Base-by-base conservation (phyloP, 2,888 invertebrate species). In the Athripsodes cinereus region DNA sequence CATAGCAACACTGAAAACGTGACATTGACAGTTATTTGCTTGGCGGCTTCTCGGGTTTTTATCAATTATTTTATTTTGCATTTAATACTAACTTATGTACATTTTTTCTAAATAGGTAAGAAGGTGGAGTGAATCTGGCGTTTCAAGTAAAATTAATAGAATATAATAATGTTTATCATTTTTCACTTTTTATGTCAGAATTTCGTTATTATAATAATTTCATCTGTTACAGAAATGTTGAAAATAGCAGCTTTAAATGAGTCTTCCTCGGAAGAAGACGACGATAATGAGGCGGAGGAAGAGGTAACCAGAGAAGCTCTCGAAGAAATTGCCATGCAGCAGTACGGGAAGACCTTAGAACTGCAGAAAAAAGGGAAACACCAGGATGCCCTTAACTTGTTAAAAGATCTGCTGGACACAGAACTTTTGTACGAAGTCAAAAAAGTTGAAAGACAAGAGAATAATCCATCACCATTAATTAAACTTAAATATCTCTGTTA, bases 401-500 rank as follows among this genome's bases (percentile, higher is more conserved):
- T 92, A 22, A 80, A 80, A 66, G 83, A 87, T 67, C 75, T 93
- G 13, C 68, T 86, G 22, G 80, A 84, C 56, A 84, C 84, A 1
- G 81, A 84, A 67, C 67, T 85, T 16, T 68, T 86, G 11, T 76
- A 81, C 59, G 79, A 82, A 65, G 78, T 85, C 6, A 74, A 78
- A 57, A 75, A 78, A 61, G 71, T 78, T 1, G 78, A 79, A 66
- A 70, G 75, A 59, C 76, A 78, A 22, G 80, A 81, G 55, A 68
- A 81, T 65, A 71, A 81, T 52, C 73, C 82, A 67, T 77, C 82
- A 13, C 80, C 80, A 47, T 67, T 90, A 74, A 79, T 86, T 49
- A 85, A 85, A 54, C 79, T 94, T 57, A 90, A 92, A 68, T 94
- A 93, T 72, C 87, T 92, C 22, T 89, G 92, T 66, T 85, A 83